Evolutionary conservation across 2,888 invertebrate genomes (phyloP).

Genomic region (Sinotaia quadrata): DNA sequence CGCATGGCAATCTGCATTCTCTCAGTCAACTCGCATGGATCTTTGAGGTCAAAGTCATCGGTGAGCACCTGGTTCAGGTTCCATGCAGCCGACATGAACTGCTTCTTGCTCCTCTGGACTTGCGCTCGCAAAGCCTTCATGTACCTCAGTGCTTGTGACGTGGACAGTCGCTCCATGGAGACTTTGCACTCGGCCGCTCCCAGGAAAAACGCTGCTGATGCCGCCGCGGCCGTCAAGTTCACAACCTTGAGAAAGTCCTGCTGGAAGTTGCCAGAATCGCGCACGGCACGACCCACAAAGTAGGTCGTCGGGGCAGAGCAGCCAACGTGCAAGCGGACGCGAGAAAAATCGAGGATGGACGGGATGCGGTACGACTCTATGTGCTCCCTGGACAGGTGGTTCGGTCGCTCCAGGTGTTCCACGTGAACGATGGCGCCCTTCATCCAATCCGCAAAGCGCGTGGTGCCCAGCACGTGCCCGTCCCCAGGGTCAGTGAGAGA

Average conservation of each 20-base stretch:
- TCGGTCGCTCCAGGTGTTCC: conserved; percentile 53
- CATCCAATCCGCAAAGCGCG: conserved; percentile 52
- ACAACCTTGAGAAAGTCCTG: conserved; percentile 52
- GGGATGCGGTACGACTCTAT: conserved; percentile 56
- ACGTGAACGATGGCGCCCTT: conserved; percentile 54
- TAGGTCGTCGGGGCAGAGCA: conserved; percentile 50
- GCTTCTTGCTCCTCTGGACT: conserved; percentile 42
- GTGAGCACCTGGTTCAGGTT: conserved; percentile 48
- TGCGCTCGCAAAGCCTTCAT: conserved; percentile 47
- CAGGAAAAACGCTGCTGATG: conserved; percentile 48
- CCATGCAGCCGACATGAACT: conserved; percentile 52
- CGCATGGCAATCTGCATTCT: conserved; percentile 47
- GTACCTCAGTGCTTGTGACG: conserved; percentile 47
- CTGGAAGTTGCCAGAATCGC: conserved; percentile 50
- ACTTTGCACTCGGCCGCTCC: conserved; percentile 52
- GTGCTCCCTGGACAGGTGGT: conserved; percentile 42
- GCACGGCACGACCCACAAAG: conserved; percentile 48
- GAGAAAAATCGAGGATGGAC: conserved; percentile 48
- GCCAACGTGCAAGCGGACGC: conserved; percentile 51
- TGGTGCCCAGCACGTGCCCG: conserved; percentile 53
- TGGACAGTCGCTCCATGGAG: conserved; percentile 50
- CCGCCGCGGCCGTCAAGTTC: conserved; percentile 49
- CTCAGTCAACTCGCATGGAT: conserved; percentile 31
- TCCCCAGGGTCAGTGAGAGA: conserved; percentile 54
- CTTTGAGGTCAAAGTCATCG: conserved; percentile 40